Base-by-base conservation (phyloP, 2,888 invertebrate species). In the Caenorhabditis angaria region DNA sequence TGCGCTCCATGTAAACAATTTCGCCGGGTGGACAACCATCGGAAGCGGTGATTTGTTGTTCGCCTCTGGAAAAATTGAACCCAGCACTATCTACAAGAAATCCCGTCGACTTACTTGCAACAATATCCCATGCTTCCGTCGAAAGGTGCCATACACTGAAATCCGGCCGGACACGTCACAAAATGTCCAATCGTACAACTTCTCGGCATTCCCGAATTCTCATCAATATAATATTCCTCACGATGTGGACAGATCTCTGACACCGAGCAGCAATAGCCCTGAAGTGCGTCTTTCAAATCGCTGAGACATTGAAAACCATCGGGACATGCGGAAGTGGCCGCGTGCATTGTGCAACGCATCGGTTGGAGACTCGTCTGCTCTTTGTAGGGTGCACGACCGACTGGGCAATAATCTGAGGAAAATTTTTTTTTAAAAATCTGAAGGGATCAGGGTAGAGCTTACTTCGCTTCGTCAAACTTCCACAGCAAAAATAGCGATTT, bases 401-500 rank as follows among this genome's bases (percentile, higher is more conserved):
- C 63, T 10, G 81, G 81, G 50, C 82, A 82, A 57, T 82, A 82
- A 47, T 71, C 80, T 80, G 62, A 51, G 74, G 41, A 5, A 3
- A n/a, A 32, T 59, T 59, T 53, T 57, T 60, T 8, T 41, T 59
- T 24, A 28, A 28, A 14, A 57, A 12, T 10, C 28, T 24, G 6
- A 35, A 10, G 35, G 14, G 35, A 35, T 32, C 10, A 48, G 20
- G 24, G 22, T 2, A 51, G 22, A 28, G 24, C 28, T 4, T 20
- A 71, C 71, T 69, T 8, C 63, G 68, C 65, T 80, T 76, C 24
- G 66, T 73, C 27, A 78, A 58, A 0, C 78, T 77, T 29, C 80
- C 78, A 61, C 83, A 83, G 54, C 83, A 83, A 74, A 80, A 83
- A 60, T 83, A 83, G 2, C 82, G 76, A 59, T 80, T 80, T 32